Percentiles rank a stretch among this genome's conserved stretches.
phyloP scores from a whole-genome alignment of 2,888 invertebrate species.

The Philhelius pedissequus region DNA sequence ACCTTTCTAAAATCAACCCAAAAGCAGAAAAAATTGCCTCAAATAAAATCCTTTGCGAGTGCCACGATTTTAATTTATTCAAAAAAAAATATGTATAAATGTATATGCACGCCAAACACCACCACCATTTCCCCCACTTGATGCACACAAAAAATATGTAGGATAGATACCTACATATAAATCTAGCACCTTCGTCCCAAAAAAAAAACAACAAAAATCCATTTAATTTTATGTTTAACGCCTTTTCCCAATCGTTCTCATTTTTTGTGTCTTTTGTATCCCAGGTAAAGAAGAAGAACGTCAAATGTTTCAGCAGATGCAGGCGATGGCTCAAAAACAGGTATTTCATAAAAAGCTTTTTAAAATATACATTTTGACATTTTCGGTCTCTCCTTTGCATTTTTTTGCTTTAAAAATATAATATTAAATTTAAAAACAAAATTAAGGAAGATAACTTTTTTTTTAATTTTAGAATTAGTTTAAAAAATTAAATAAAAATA shows the following conservation, averaged over 20 bases:
- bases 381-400: constrained; percentile 63
- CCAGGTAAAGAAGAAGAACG: constrained; percentile 97
- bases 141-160: neutral
- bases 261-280: constrained; percentile 5
- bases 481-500: constrained; percentile 16
- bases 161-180: no score
- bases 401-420: constrained; percentile 39
- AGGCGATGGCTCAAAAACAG: constrained; percentile 97
- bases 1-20: constrained; percentile 40
- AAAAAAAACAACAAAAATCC: neutral
- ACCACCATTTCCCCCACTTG: constrained; percentile 21
- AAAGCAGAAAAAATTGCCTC: neutral
- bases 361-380: constrained; percentile 58
- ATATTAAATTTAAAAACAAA: constrained; percentile 15
- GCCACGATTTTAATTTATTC: constrained; percentile 39
- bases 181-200: neutral
- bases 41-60: constrained; percentile 16
- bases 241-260: constrained; percentile 50
- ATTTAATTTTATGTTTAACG: constrained; percentile 46
- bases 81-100: neutral
- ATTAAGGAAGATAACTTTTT: constrained; percentile 49
- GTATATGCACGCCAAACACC: constrained; percentile 49
- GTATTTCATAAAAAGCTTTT: constrained; percentile 79
- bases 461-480: constrained; percentile 54
- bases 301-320: constrained; percentile 98